Conservation (phyloP, 2,888 invertebrate species). For the Notodonta ziczac region DNA sequence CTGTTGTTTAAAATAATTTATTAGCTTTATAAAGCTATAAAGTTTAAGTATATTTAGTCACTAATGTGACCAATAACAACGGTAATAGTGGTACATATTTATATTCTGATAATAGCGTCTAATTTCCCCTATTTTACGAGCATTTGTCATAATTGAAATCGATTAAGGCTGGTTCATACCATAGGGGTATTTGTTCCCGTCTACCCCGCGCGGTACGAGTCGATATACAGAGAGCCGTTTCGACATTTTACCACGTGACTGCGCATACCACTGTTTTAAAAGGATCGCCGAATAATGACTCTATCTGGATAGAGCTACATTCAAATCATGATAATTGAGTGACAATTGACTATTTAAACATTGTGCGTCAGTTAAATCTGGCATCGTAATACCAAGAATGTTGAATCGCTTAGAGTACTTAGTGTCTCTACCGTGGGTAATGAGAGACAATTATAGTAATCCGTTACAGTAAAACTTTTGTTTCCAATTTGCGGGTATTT, state of each 20-base stretch:
- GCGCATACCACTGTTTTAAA: background rate
- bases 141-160: slow-evolving; percentile 19
- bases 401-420: background rate
- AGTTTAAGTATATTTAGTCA: too few species aligned
- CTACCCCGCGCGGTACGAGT: background rate
- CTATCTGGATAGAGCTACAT: background rate
- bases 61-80: slow-evolving; percentile 5
- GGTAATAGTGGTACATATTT: slow-evolving; percentile 12
- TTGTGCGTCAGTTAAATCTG: slow-evolving; percentile 8
- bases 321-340: slow-evolving; percentile 16
- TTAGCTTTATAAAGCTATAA: too few species aligned
- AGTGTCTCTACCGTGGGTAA: background rate
- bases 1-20: background rate
- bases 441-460: background rate
- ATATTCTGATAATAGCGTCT: slow-evolving; percentile 8
- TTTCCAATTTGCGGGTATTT: background rate
- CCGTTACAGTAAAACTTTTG: background rate
- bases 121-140: slow-evolving; percentile 18
- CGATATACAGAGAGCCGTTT: too few species aligned
- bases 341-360: slow-evolving; percentile 12
- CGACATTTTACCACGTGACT: too few species aligned
- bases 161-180: slow-evolving; percentile 13
- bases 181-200: background rate
- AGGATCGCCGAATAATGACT: background rate
- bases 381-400: background rate